A percentile compares a stretch with the other conserved stretches of the same genome.
Evolutionary conservation across 2,113 vertebrate species (phyloP).

Genomic region (Elgaria multicarinata): DNA sequence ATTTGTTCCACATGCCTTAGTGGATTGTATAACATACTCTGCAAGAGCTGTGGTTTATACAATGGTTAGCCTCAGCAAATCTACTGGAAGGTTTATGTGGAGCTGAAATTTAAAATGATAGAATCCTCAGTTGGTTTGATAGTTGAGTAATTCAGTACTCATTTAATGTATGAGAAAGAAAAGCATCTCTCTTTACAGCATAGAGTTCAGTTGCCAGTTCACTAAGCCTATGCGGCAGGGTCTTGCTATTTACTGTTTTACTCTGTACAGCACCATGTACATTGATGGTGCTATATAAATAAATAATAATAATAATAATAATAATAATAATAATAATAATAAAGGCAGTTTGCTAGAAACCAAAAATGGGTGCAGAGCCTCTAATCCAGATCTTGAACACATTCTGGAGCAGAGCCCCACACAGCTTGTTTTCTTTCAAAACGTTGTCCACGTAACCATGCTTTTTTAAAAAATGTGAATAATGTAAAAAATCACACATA

Average conservation of each 20-base stretch:
- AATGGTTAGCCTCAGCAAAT: constrained; percentile 32
- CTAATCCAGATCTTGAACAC: not conserved
- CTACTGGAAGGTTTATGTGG: constrained; percentile 14
- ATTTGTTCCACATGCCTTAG: not conserved
- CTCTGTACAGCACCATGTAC: no score
- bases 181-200: not conserved
- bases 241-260: no score
- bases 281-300: no score
- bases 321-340: no score
- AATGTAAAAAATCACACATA: not conserved
- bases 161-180: not conserved
- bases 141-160: not conserved
- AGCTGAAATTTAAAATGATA: not conserved
- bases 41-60: not conserved
- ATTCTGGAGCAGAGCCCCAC: not conserved
- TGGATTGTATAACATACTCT: constrained; percentile 1
- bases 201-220: not conserved
- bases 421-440: not conserved
- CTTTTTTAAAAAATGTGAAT: not conserved
- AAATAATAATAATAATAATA: no score
- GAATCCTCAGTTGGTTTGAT: not conserved
- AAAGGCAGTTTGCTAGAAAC: no score
- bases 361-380: no score
- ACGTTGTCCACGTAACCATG: not conserved
- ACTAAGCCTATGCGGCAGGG: no score